Percentiles rank a stretch among this genome's conserved stretches.
These are phyloP conservation scores for Microcebus griseorufus DNA, from an alignment of 2,113 vertebrate species.

Conservation along the genomic window DNA sequence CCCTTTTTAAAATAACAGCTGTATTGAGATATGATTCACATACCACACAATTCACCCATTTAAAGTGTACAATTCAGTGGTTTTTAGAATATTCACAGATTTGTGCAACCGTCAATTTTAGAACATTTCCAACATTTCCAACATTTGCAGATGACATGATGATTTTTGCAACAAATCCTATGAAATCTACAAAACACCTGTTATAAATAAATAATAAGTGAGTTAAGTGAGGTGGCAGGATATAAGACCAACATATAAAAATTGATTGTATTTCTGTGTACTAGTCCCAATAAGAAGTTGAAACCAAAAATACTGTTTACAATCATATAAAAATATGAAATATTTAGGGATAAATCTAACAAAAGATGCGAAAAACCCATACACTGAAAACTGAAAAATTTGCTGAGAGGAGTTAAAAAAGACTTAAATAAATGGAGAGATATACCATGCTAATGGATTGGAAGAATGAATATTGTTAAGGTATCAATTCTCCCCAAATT, in stretches of 20 bases:
- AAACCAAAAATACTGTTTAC: background rate
- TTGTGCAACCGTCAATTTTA: too few relatives aligned
- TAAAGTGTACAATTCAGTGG: too few relatives aligned
- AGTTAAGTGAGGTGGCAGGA: background rate
- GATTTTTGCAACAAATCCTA: too few relatives aligned
- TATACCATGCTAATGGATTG: background rate
- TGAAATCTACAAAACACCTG: too few relatives aligned
- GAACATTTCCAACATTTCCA: too few relatives aligned
- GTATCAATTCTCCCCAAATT: background rate
- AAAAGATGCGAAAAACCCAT: background rate
- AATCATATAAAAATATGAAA: background rate
- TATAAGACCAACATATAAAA: background rate
- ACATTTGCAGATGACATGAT: too few relatives aligned
- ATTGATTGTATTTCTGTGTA: background rate
- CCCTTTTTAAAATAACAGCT: too few relatives aligned
- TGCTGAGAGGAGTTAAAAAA: background rate
- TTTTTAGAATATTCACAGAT: too few relatives aligned
- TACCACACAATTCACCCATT: too few relatives aligned
- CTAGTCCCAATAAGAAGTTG: background rate
- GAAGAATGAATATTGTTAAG: background rate
- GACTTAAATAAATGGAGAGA: background rate
- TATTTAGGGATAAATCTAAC: background rate
- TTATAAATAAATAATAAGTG: too few relatives aligned
- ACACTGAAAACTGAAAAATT: background rate
- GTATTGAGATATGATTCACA: too few relatives aligned